Percentiles rank a stretch among this genome's conserved stretches.
phyloP scores from a whole-genome alignment of 2,888 invertebrate species.

The Rosalia funebris region DNA sequence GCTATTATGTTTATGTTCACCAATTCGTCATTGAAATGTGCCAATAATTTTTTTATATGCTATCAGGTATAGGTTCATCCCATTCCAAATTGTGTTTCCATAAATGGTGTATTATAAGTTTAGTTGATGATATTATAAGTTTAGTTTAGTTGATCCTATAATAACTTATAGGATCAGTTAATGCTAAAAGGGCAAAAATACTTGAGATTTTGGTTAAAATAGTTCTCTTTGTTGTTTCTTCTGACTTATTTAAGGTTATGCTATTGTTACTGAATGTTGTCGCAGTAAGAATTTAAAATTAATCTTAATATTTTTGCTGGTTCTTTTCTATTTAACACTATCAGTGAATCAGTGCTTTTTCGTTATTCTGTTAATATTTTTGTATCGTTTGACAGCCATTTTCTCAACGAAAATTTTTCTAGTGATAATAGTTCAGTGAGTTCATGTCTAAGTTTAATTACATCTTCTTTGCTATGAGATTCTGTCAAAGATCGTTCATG shows the following conservation, averaged over 20 bases:
- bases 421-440: background rate
- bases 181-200: background rate
- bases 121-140: too few species aligned
- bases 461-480: background rate
- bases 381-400: constrained; percentile 7
- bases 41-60: background rate
- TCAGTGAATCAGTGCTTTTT: background rate
- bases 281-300: background rate
- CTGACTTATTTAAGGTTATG: background rate
- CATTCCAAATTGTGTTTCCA: background rate
- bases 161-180: background rate
- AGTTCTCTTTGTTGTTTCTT: background rate
- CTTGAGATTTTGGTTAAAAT: background rate
- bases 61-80: background rate
- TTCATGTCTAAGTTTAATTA: background rate
- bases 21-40: background rate
- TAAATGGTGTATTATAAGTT: background rate
- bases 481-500: constrained; percentile 26
- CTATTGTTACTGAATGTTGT: background rate
- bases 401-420: background rate
- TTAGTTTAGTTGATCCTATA: too few species aligned
- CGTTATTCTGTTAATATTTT: background rate
- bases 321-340: background rate
- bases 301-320: background rate
- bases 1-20: background rate